These are phyloP conservation scores for Xanthorhoe spadicearia DNA, from an alignment of 2,888 invertebrate species.

Conservation along the genomic window DNA sequence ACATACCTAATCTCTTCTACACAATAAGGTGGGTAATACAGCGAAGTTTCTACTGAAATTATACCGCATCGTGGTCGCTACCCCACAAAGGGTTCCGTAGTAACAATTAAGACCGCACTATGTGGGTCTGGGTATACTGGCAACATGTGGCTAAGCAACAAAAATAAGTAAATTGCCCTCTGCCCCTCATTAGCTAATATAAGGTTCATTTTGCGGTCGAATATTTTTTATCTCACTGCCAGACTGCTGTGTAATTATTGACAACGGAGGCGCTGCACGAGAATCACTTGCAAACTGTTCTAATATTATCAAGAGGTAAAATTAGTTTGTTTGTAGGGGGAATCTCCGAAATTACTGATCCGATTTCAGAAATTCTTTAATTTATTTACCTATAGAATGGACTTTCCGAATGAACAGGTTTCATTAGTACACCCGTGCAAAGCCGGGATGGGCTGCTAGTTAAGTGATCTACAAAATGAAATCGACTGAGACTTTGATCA, in stretches of 20 bases:
- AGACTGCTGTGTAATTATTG: constrained; percentile 29
- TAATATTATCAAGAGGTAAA: too few species aligned
- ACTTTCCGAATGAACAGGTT: too few species aligned
- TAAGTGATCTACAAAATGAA: too few species aligned
- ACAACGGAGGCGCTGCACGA: neutral
- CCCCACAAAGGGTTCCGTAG: constrained; percentile 54
- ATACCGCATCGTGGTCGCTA: constrained; percentile 51
- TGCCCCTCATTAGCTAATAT: constrained; percentile 30
- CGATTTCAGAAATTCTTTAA: too few species aligned
- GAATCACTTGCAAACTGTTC: neutral
- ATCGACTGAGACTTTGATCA: too few species aligned
- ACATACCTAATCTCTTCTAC: constrained; percentile 38
- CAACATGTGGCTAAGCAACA: constrained; percentile 55
- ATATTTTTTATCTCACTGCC: constrained; percentile 42
- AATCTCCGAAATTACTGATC: too few species aligned
- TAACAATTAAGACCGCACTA: constrained; percentile 57
- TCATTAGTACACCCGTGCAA: too few species aligned
- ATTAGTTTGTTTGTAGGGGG: too few species aligned
- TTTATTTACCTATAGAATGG: too few species aligned
- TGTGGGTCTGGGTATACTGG: constrained; percentile 43
- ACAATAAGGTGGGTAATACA: constrained; percentile 43
- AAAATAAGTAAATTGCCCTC: constrained; percentile 54
- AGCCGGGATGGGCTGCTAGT: too few species aligned
- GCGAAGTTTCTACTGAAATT: constrained; percentile 52
- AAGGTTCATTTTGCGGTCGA: constrained; percentile 47